Conservation (phyloP, 2,113 vertebrate genomes). For the Lipophrys pholis region DNA sequence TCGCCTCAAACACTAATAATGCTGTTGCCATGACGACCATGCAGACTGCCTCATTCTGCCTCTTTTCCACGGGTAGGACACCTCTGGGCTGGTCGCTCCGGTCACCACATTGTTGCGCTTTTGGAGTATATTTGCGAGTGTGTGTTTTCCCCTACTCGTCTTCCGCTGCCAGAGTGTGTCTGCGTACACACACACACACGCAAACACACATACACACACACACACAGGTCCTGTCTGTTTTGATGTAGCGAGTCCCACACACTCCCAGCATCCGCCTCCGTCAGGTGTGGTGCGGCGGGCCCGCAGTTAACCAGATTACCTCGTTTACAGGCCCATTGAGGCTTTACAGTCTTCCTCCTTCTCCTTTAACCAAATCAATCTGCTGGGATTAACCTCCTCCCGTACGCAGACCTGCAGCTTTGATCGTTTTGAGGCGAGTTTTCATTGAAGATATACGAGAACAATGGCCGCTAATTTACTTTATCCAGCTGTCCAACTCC, state of each 20-base stretch:
- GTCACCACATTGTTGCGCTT: slow-evolving; percentile 39
- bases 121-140: slow-evolving; percentile 20
- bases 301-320: slow-evolving; percentile 51
- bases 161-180: too few species aligned
- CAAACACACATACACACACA: neutral
- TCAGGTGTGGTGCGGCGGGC: slow-evolving; percentile 36
- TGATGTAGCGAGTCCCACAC: slow-evolving; percentile 3
- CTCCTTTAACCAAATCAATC: slow-evolving; percentile 54
- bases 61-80: slow-evolving; percentile 37
- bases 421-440: too few species aligned
- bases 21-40: slow-evolving; percentile 74
- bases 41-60: slow-evolving; percentile 25
- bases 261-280: slow-evolving; percentile 35
- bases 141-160: neutral
- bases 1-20: slow-evolving; percentile 61
- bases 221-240: neutral
- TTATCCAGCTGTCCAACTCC: too few species aligned
- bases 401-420: too few species aligned
- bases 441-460: too few species aligned
- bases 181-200: neutral
- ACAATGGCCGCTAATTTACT: too few species aligned
- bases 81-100: slow-evolving; percentile 28
- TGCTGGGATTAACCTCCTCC: slow-evolving; percentile 22
- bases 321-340: slow-evolving; percentile 36
- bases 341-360: slow-evolving; percentile 27